A percentile compares a stretch with the other conserved stretches of the same genome.
phyloP scores from a whole-genome alignment of 2,113 vertebrate species.

The Xyrauchen texanus region DNA sequence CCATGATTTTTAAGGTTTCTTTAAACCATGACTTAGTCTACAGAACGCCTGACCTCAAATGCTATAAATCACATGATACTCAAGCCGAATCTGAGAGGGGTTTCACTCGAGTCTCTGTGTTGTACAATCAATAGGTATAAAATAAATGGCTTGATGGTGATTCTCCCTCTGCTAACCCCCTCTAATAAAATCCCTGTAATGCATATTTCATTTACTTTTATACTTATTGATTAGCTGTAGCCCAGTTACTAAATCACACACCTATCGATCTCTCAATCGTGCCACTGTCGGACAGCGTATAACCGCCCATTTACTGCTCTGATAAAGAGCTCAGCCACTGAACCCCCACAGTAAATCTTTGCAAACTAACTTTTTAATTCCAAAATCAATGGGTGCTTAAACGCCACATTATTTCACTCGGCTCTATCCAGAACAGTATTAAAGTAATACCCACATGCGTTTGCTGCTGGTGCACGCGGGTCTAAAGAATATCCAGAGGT shows the following conservation, averaged over 20 bases:
- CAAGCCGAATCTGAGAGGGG: slow-evolving; percentile 55
- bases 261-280: slow-evolving; percentile 81
- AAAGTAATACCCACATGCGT: slow-evolving; percentile 73
- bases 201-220: slow-evolving; percentile 89
- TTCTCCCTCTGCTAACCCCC: slow-evolving; percentile 76
- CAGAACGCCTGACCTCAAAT: slow-evolving; percentile 73
- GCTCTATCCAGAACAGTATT: slow-evolving; percentile 64
- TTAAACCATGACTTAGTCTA: slow-evolving; percentile 63
- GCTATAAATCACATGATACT: slow-evolving; percentile 74
- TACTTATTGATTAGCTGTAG: slow-evolving; percentile 85
- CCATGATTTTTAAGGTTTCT: too few relatives aligned
- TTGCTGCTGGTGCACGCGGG: slow-evolving; percentile 63
- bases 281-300: slow-evolving; percentile 81
- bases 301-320: slow-evolving; percentile 81
- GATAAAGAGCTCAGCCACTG: slow-evolving; percentile 79
- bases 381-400: slow-evolving; percentile 78
- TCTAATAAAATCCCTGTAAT: slow-evolving; percentile 84
- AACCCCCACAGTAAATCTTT: slow-evolving; percentile 81
- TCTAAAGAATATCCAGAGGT: slow-evolving; percentile 27
- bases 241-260: slow-evolving; percentile 83
- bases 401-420: slow-evolving; percentile 76
- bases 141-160: slow-evolving; percentile 81
- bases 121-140: slow-evolving; percentile 86
- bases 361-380: slow-evolving; percentile 85
- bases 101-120: slow-evolving; percentile 74